Conservation (phyloP, 92 coral and sea anemone genomes). For the Umimayanthus kanabou region DNA sequence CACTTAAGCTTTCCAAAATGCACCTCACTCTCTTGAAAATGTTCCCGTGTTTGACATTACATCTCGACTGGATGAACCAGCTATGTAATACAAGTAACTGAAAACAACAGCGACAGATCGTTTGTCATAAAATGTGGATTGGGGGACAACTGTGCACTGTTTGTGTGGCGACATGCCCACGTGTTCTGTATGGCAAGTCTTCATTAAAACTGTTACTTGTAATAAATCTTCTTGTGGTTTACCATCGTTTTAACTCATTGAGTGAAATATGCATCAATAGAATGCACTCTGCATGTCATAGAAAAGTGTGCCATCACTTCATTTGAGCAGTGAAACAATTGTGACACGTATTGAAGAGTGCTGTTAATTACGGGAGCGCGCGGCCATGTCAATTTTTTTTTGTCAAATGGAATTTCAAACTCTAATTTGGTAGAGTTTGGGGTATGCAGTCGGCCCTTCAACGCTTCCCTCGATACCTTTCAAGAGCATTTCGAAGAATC, state of each 20-base stretch:
- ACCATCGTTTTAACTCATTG: conserved; percentile 32
- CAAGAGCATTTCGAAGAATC: conserved; percentile 19
- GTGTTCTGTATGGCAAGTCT: conserved; percentile 22
- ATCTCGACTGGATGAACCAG: not conserved
- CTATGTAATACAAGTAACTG: not conserved
- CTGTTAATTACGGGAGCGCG: conserved; percentile 32
- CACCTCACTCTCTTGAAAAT: not conserved
- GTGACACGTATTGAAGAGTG: conserved; percentile 32
- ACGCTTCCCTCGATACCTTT: conserved; percentile 10
- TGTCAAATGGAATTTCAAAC: conserved; percentile 37
- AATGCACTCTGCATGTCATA: conserved; percentile 28
- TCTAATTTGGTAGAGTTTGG: conserved; percentile 14
- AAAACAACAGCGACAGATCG: not conserved
- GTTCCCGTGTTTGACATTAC: conserved; percentile 14
- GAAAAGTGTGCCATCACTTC: conserved; percentile 41
- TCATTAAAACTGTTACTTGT: conserved; percentile 20
- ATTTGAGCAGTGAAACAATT: conserved; percentile 31
- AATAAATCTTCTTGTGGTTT: conserved; percentile 43
- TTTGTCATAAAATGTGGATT: not conserved
- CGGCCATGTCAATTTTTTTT: not conserved
- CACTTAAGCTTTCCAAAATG: not conserved
- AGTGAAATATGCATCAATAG: conserved; percentile 37
- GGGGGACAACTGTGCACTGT: not conserved
- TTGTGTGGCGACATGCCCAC: conserved; percentile 31
- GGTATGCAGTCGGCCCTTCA: conserved; percentile 21